phyloP scores from a whole-genome alignment of 2,797 vertebrate genomes.

The Semaprochilodus insignis region DNA sequence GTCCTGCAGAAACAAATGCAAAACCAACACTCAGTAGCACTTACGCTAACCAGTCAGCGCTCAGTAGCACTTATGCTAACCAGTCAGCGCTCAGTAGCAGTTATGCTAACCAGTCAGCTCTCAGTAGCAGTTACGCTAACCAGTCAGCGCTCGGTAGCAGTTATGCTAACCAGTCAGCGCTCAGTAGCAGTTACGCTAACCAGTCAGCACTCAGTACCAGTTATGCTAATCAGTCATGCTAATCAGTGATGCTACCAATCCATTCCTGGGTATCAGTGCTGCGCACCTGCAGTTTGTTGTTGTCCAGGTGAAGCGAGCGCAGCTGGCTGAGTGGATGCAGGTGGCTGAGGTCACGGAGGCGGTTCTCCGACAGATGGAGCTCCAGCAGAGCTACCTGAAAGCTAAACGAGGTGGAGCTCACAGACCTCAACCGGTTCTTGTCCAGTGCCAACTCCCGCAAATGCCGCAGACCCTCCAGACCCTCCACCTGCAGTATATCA shows the following conservation, averaged over 20 bases:
- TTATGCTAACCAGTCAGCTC: too few species aligned
- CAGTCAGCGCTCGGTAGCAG: too few species aligned
- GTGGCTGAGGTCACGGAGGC: constrained; percentile 82
- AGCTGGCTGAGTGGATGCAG: constrained; percentile 80
- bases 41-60: too few species aligned
- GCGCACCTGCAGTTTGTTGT: constrained; percentile 88
- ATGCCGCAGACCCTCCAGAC: constrained; percentile 81
- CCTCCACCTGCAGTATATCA: constrained; percentile 87
- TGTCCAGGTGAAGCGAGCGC: constrained; percentile 83
- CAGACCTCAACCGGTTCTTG: constrained; percentile 82
- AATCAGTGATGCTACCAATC: too few species aligned
- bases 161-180: too few species aligned
- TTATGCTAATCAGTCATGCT: too few species aligned
- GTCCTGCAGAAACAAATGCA: constrained; percentile 72
- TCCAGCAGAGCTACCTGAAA: constrained; percentile 79
- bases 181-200: too few species aligned
- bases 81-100: too few species aligned
- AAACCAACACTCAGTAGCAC: not conserved
- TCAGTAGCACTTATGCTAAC: too few species aligned
- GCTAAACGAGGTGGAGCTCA: constrained; percentile 81
- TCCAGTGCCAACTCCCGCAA: constrained; percentile 85
- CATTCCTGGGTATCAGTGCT: constrained; percentile 9
- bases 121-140: too few species aligned
- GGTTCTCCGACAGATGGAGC: constrained; percentile 85
- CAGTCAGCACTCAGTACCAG: too few species aligned